Evolutionary conservation across 1,140 invertebrate species (phyloP), one percentile per base, ranked within the genome.

Genomic region (Trichomalopsis sarcophagae): DNA sequence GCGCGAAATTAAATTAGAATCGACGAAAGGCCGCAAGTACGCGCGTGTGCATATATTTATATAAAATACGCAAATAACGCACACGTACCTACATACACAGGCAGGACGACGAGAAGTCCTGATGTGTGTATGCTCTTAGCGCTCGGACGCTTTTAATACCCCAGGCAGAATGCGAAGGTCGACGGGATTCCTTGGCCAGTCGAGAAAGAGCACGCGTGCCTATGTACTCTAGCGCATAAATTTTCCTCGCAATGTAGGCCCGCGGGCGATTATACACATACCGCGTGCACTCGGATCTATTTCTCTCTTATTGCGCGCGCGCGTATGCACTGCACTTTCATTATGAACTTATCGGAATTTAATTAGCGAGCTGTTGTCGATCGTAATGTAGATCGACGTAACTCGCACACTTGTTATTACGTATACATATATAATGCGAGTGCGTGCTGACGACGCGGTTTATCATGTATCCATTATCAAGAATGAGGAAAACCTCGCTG

Each of bases 131-230:
- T 9, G 4, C 55, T 21, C 17, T 21, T 62, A 62, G 1, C 14
- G 79, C 6, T 3, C 9, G 73, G 73, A 47, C 10, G 55, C 21
- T 78, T 78, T 84, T 78, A 84, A 78, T 77, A 55, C 68, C 36
- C 66, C 2, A 68, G 50, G 47, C 68, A 79, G 83, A 79, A 84
- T 79, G 83, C 44, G 83, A 84, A 84, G 83, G 83, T 79, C 83
- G 76, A 73, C 83, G 36, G 83, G 76, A 84, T 84, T 84, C 76
- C 68, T 84, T 80, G 11, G 82, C 69, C 10, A 74, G 66, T 79
- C 66, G 74, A 75, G 40, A 75, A 75, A 44, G 74, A 44, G 74
- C 55, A n/a, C 55, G 55, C 17, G 55, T 62, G 55, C 55, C 17
- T 62, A 5, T n/a, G 5, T 62, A 50, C 74, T 21, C 82, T 78